A percentile compares a stretch with the other conserved stretches of the same genome.
Conservation (phyloP, 2,113 vertebrate genomes). For the Dendropsophus ebraccatus region DNA sequence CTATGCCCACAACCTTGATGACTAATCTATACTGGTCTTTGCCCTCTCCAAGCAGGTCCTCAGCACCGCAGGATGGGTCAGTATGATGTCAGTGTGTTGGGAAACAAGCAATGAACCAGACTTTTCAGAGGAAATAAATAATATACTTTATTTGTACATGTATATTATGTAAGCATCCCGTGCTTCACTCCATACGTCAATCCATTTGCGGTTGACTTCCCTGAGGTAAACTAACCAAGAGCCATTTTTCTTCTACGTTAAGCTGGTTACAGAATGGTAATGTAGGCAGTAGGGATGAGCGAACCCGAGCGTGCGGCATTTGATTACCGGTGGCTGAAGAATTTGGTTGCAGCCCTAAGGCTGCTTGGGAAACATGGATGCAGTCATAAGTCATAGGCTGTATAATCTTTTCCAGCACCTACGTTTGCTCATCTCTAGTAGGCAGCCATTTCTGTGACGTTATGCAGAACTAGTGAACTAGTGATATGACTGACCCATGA, state of each 20-base stretch:
- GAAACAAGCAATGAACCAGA: neutral
- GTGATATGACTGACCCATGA: neutral
- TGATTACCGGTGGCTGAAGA: no score
- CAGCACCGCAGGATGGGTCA: neutral
- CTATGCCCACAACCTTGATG: no score
- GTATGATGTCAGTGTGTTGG: neutral
- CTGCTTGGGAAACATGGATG: no score
- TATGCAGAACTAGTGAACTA: no score
- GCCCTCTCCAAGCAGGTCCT: neutral
- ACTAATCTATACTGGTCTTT: neutral
- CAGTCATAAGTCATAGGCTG: no score
- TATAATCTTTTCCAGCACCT: no score
- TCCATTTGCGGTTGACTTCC: neutral
- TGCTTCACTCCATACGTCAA: neutral
- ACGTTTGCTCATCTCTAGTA: no score
- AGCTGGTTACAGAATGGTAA: neutral
- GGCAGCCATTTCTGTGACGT: neutral
- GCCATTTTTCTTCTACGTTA: neutral
- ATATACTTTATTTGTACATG: conserved; percentile 35
- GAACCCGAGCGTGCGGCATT: no score
- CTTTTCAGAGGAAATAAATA: neutral
- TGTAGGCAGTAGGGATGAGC: no score
- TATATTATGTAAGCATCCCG: neutral
- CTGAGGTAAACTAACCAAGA: conserved; percentile 22
- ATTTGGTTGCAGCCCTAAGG: no score